A percentile compares a stretch with the other conserved stretches of the same genome.
phyloP scores from a whole-genome alignment of 1,140 invertebrate species.

The Monomorium pharaonis region DNA sequence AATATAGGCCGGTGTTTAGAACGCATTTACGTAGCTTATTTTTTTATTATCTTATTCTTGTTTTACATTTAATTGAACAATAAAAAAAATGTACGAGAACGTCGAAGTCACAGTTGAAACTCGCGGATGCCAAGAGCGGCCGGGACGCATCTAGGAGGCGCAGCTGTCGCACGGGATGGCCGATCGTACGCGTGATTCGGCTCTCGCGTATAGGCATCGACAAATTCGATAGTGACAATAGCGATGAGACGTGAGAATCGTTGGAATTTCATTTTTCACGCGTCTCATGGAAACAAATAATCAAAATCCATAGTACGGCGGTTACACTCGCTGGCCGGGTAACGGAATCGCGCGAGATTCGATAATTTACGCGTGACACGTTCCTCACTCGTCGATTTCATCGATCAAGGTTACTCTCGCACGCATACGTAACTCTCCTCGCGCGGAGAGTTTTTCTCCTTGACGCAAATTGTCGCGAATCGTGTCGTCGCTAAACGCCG shows the following conservation, averaged over 20 bases:
- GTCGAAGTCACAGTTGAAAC: too few species aligned
- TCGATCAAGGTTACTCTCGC: not conserved
- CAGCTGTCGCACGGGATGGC: too few species aligned
- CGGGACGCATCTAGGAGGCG: too few species aligned
- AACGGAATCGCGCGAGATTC: not conserved
- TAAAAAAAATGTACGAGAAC: too few species aligned
- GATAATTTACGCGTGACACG: not conserved
- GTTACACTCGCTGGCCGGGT: not conserved
- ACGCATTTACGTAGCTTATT: too few species aligned
- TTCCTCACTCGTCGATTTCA: not conserved
- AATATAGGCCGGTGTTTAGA: too few species aligned
- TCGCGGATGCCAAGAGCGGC: too few species aligned
- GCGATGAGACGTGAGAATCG: not conserved
- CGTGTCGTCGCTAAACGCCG: not conserved
- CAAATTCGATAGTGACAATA: slow-evolving; percentile 22
- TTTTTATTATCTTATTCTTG: too few species aligned
- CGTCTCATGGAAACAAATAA: not conserved
- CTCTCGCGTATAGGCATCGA: not conserved
- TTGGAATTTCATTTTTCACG: not conserved
- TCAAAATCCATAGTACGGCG: too few species aligned
- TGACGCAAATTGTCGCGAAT: not conserved
- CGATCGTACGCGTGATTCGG: too few species aligned
- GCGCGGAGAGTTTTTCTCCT: too few species aligned
- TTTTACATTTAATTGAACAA: too few species aligned
- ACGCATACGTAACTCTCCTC: not conserved